Percentiles rank a stretch among this genome's conserved stretches.
Conservation (phyloP, 2,888 invertebrate species). For the Andrena flavipes region DNA sequence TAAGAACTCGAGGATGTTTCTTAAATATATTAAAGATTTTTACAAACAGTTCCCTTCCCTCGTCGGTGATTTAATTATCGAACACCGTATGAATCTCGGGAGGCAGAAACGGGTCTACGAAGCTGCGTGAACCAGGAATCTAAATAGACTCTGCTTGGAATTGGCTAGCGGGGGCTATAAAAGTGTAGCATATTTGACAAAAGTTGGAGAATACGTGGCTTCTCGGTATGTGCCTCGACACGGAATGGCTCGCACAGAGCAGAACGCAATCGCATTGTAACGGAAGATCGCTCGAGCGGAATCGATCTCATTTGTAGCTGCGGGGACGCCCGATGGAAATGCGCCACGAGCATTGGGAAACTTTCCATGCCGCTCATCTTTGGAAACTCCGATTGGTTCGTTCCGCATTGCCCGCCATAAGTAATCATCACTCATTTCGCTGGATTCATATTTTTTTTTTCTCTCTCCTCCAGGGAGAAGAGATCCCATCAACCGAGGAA, state of each 20-base stretch:
- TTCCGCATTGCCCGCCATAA: not conserved
- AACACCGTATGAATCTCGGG: not conserved
- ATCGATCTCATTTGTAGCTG: constrained; percentile 48
- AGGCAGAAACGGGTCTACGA: not conserved
- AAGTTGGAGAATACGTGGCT: constrained; percentile 49
- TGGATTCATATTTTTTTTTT: not conserved
- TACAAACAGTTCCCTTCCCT: not conserved
- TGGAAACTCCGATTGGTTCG: constrained; percentile 16
- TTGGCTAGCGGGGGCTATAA: constrained; percentile 20
- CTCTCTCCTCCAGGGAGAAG: not conserved
- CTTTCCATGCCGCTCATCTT: constrained; percentile 24
- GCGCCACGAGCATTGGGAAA: constrained; percentile 31
- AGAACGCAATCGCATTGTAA: constrained; percentile 38
- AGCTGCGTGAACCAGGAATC: not conserved
- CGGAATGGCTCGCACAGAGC: constrained; percentile 25
- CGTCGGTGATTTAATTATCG: not conserved
- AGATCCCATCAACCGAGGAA: not conserved
- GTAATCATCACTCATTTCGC: constrained; percentile 14
- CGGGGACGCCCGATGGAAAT: constrained; percentile 29
- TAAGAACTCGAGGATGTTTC: not conserved
- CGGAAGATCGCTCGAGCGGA: constrained; percentile 49
- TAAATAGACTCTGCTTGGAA: constrained; percentile 21
- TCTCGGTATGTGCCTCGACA: constrained; percentile 17
- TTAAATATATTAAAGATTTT: not conserved
- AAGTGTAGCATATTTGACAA: constrained; percentile 47